Evolutionary conservation across 2,888 invertebrate species (phyloP).

Genomic region (Drosophila tanythrix): DNA sequence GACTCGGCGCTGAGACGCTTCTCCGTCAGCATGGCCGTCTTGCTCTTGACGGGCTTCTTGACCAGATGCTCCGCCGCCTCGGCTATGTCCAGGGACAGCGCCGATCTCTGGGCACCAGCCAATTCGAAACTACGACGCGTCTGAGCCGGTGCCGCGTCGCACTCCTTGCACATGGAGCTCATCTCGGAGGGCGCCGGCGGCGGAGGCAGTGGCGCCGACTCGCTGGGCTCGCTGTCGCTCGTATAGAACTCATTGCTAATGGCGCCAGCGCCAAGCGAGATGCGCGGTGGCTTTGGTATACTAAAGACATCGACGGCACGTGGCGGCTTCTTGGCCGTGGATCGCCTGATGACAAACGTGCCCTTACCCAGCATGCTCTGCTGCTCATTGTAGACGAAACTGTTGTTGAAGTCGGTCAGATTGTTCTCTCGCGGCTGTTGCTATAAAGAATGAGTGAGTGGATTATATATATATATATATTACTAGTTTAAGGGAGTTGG

Average conservation of each 20-base stretch:
- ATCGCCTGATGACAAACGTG: slow-evolving; percentile 91
- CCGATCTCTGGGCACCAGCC: slow-evolving; percentile 87
- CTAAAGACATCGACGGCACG: slow-evolving; percentile 74
- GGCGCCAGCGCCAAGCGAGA: slow-evolving; percentile 53
- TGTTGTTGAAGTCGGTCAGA: slow-evolving; percentile 61
- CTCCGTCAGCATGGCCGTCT: slow-evolving; percentile 70
- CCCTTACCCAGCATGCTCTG: slow-evolving; percentile 87
- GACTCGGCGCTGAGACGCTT: slow-evolving; percentile 71
- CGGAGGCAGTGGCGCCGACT: slow-evolving; percentile 60
- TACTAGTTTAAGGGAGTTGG: too few relatives aligned
- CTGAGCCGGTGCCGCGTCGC: slow-evolving; percentile 86
- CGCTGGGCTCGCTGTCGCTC: slow-evolving; percentile 73
- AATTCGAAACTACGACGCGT: slow-evolving; percentile 90
- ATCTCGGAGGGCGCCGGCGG: slow-evolving; percentile 57
- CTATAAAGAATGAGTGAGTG: slow-evolving; percentile 4
- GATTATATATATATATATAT: too few relatives aligned
- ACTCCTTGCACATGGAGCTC: slow-evolving; percentile 86
- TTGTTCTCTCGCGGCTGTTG: slow-evolving; percentile 42
- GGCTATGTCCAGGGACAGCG: slow-evolving; percentile 69
- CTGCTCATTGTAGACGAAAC: slow-evolving; percentile 69
- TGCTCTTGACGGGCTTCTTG: slow-evolving; percentile 66
- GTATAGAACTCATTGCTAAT: slow-evolving; percentile 74
- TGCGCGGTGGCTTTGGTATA: slow-evolving; percentile 69
- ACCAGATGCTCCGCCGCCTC: slow-evolving; percentile 61
- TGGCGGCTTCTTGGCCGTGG: slow-evolving; percentile 73